Base-by-base conservation (phyloP, 2,113 vertebrate genomes). In the Girardinichthys multiradiatus region DNA sequence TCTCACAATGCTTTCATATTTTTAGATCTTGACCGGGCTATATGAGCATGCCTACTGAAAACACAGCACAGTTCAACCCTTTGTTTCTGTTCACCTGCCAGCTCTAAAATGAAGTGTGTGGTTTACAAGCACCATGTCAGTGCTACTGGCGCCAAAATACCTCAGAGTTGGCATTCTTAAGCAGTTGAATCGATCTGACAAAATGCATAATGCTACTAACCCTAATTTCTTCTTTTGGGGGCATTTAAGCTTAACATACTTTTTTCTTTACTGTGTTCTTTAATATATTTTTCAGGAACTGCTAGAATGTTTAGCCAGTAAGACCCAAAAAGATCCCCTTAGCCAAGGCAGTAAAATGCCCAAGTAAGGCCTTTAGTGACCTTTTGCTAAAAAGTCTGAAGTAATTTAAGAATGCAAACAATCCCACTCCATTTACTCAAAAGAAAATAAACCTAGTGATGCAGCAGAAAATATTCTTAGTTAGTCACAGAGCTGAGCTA, bases 71-170 rank as follows among this genome's bases (percentile, higher is more conserved):
- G 60, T 65, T 76, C 80, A 35, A 57, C 67, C 64, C 29, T 29
- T 54, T 68, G 35, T 54, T 51, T 84, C 72, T 87, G 74, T 85
- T 87, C 70, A 74, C 75, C 80, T 88, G 82, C 82, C 83, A 90
- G 80, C 62, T n/a, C 60, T 10, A 72, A 71, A 76, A 82, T 30
- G 68, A 64, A 83, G 71, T 58, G 28, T 8, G 64, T 63, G 68
- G 58, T 70, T 76, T 71, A 74, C 73, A 74, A 68, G 63, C 5
- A 12, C 1, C 33, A 26, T 45, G 76, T 68, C 74, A 48, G 28
- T 61, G 82, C 77, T 72, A 64, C 30, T 79, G 80, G 76, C 86
- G 31, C 33, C 51, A 1, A 13, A 67, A 57, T 70, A 51, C 68
- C 78, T 79, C 48, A 74, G 70, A 75, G 67, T 69, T 58, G 57